Base-by-base conservation (phyloP, 2,113 vertebrate species). In the Empidonax traillii region DNA sequence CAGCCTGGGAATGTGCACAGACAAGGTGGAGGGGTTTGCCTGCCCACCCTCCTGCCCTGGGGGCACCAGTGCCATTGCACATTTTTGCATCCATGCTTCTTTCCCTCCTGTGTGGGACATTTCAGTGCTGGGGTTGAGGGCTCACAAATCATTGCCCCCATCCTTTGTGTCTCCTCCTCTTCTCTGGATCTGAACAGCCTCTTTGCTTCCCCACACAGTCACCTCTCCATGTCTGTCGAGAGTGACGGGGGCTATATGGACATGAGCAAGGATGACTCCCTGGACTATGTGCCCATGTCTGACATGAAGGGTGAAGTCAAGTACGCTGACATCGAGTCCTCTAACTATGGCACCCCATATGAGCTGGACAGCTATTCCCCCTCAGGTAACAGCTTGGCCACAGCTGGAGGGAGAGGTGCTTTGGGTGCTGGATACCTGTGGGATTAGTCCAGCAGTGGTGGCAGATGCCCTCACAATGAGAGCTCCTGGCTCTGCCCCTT, bases 201-300 rank as follows among this genome's bases (percentile, higher is more conserved):
- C 77, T 77, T 87, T 5, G 0, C 52, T 84, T 53, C 7, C 9
- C 31, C 28, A 51, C 69, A 3, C 96, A 99, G 99, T 85, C 99
- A 98, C 14, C 96, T 98, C 93, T 99, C 98, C 24, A 96, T 99
- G 25, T 98, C 98, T n/a, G 98, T 98, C 2, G 99, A 99, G 97
- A 99, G 98, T 0, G 99, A 99, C 0, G 99, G 99, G 2, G 99
- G 99, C 47, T 99, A 99, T 97, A 99, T 99, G 99, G 99, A 99
- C 97, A 99, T 99, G 99, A 99, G 98, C 89, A 99, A 99, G 97
- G 99, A 99, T 0, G 99, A 99, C 74, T 98, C 98, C 8, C 94
- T 98, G 62, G 95, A 99, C 97, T 99, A 99, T 3, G 98, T 99
- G 59, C 98, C 99, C 80, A 99, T 99, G 99, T 98, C 99, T 33